These are phyloP conservation scores for Campoplex nolae DNA, from an alignment of 2,888 invertebrate species.

Conservation along the genomic window DNA sequence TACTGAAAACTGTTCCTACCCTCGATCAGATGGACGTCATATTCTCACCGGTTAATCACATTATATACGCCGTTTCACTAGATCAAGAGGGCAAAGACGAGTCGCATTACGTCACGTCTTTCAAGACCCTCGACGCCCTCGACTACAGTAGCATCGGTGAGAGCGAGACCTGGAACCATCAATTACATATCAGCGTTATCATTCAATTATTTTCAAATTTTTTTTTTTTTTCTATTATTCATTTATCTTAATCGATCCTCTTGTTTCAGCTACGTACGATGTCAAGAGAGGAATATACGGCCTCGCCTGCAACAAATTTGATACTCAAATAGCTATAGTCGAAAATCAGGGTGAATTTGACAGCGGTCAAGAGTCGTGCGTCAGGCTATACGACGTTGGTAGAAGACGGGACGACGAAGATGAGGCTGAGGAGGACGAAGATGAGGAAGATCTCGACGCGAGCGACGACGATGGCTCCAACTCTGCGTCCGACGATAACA, in stretches of 20 bases:
- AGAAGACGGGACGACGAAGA: slow-evolving; percentile 94
- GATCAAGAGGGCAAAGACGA: slow-evolving; percentile 91
- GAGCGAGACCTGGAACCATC: slow-evolving; percentile 57
- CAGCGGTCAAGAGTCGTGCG: slow-evolving; percentile 94
- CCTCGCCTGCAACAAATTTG: slow-evolving; percentile 92
- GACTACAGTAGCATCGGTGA: slow-evolving; percentile 97
- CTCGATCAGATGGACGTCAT: slow-evolving; percentile 95
- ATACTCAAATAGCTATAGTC: slow-evolving; percentile 95
- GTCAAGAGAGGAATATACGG: slow-evolving; percentile 96
- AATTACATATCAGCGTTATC: too few relatives aligned
- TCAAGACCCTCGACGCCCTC: slow-evolving; percentile 96
- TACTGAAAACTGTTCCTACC: slow-evolving; percentile 96
- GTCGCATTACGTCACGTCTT: slow-evolving; percentile 94
- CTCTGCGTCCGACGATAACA: slow-evolving; percentile 84
- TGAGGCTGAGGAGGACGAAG: slow-evolving; percentile 91
- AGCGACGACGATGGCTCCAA: slow-evolving; percentile 87
- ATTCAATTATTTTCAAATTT: too few relatives aligned
- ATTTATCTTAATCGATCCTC: neutral
- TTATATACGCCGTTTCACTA: slow-evolving; percentile 94
- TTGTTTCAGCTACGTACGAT: slow-evolving; percentile 93
- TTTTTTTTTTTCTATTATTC: slow-evolving; percentile 22
- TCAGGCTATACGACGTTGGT: slow-evolving; percentile 97
- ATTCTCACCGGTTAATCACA: slow-evolving; percentile 94
- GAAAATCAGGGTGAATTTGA: slow-evolving; percentile 95
- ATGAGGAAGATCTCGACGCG: slow-evolving; percentile 87